Evolutionary conservation across 2,797 vertebrate genomes (phyloP).

Genomic region (Pseudochirops cupreus): DNA sequence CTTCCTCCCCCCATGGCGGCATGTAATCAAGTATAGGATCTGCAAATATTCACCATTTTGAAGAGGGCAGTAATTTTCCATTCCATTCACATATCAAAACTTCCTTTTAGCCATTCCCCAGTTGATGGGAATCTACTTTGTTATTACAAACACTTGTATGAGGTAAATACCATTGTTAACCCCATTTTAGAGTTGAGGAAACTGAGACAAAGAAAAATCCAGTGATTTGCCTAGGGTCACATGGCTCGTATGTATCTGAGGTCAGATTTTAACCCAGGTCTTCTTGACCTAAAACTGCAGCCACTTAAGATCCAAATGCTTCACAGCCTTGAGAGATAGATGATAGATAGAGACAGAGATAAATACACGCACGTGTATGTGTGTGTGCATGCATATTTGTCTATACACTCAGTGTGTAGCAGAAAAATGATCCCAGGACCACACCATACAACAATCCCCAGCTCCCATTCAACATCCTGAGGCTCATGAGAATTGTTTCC

Average conservation of each 20-base stretch:
- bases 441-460: neutral
- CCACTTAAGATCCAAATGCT: neutral
- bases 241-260: neutral
- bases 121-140: neutral
- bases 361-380: accelerated
- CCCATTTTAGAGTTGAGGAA: neutral
- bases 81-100: neutral
- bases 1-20: too few relatives aligned
- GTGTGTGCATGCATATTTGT: neutral
- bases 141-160: neutral
- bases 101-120: neutral
- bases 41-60: neutral
- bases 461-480: neutral
- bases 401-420: neutral
- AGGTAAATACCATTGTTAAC: neutral
- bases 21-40: too few relatives aligned
- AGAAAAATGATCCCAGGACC: neutral
- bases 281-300: neutral
- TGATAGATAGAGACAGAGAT: too few relatives aligned
- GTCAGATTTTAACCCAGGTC: neutral
- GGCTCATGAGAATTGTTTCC: neutral
- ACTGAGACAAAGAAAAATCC: neutral
- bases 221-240: neutral
- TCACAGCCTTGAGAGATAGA: neutral
- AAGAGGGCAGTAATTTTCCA: neutral